Conservation (phyloP, 2,888 invertebrate genomes). For the Drosophila pseudotalamancana region DNA sequence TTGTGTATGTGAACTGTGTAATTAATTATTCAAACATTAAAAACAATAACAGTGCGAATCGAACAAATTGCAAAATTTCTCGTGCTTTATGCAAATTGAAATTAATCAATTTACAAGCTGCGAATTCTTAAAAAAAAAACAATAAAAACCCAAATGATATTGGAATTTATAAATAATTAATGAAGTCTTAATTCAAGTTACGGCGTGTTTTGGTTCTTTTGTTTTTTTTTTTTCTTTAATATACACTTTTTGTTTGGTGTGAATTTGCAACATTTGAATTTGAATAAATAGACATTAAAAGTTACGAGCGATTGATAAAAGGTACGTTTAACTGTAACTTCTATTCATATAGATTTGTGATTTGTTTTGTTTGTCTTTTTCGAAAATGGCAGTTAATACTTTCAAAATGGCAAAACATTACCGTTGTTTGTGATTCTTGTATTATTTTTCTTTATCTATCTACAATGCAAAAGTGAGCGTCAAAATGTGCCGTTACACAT, state of each 20-base stretch:
- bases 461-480: conserved; percentile 1
- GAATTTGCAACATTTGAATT: conserved; percentile 14
- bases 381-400: conserved; percentile 1
- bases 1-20: conserved; percentile 27
- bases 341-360: background rate
- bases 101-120: conserved; percentile 31
- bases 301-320: conserved; percentile 19
- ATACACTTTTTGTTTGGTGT: conserved; percentile 4
- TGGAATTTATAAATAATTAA: conserved; percentile 36
- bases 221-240: background rate
- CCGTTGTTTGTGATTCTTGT: conserved; percentile 15
- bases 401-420: conserved; percentile 25
- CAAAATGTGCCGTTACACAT: conserved; percentile 53
- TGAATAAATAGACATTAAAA: conserved; percentile 28
- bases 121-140: conserved; percentile 26
- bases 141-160: conserved; percentile 17
- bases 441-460: background rate
- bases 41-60: conserved; percentile 32
- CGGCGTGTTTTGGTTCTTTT: conserved; percentile 13
- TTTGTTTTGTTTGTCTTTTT: background rate
- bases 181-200: conserved; percentile 21
- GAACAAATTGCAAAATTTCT: conserved; percentile 16
- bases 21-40: conserved; percentile 30
- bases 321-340: conserved; percentile 36
- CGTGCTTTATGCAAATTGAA: conserved; percentile 12